Base-by-base conservation (phyloP, 2,888 invertebrate species). In the Chloroclysta siterata region DNA sequence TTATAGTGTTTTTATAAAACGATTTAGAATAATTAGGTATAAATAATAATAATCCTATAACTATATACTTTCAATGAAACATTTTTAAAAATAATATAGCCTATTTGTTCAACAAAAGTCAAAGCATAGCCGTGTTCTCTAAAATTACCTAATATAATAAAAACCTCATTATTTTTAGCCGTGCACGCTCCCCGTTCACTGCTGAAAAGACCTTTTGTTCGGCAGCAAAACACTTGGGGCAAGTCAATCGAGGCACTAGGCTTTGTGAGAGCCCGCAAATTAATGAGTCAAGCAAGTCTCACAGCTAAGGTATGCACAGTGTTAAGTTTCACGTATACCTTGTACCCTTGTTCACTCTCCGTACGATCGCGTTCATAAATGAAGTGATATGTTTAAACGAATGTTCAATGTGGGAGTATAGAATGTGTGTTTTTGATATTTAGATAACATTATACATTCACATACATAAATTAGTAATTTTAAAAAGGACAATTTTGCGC, bases 161-260 rank as follows among this genome's bases (percentile, higher is more conserved):
- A 85, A 80, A 72, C 77, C 81, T 89, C 89, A 88, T 90, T 90
- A 89, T 90, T 87, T 85, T 83, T 87, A 85, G 82, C 82, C 76
- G 77, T 78, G 83, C 87, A 85, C 87, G 87, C 83, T 84, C 83
- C 71, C 77, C 86, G 87, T 84, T 84, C 82, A 72, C 76, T 81
- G 82, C 69, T 88, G 86, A 89, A 90, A 87, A 84, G 89, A 82
- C 81, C 89, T 87, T 90, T 92, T 92, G 89, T 90, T 87, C 78
- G 72, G 73, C 74, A 76, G 82, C 85, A 85, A 88, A 90, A 89
- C 87, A 89, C 89, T 90, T 81, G 83, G 82, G 84, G 82, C 78
- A 80, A 91, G 90, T 91, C 92, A 90, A 90, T 92, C 89, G 85
- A 69, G 73, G 74, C 79, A 80, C 78, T 82, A 82, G 80, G 83